Percentiles rank a stretch among this genome's conserved stretches.
Conservation (phyloP, 2,888 invertebrate species). For the Papilio gigon region DNA sequence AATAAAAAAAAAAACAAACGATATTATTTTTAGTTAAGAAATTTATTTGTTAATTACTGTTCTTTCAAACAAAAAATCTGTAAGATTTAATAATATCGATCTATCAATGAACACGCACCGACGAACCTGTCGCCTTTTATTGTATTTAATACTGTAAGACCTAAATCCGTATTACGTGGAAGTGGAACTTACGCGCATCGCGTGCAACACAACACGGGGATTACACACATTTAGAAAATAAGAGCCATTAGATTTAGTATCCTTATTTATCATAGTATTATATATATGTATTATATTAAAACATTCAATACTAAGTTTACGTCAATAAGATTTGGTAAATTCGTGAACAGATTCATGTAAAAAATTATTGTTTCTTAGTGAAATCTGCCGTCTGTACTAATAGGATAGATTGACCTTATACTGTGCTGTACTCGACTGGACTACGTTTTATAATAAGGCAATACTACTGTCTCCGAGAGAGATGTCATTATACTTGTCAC, state of each 20-base stretch:
- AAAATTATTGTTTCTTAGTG: background rate
- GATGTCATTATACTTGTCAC: no score
- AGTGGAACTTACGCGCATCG: slow-evolving; percentile 71
- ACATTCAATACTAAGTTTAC: background rate
- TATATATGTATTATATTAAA: background rate
- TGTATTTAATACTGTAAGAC: slow-evolving; percentile 69
- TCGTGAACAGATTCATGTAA: background rate
- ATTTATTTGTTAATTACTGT: background rate
- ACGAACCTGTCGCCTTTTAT: slow-evolving; percentile 69
- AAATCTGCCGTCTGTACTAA: no score
- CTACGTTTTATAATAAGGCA: no score
- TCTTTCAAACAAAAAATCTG: background rate
- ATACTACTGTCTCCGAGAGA: no score
- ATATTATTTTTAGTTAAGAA: no score
- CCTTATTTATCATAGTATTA: no score
- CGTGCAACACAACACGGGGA: slow-evolving; percentile 63
- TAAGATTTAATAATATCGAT: slow-evolving; percentile 77
- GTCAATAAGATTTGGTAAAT: background rate
- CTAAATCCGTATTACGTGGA: slow-evolving; percentile 79
- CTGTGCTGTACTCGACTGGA: no score
- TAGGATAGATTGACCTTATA: no score
- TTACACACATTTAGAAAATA: slow-evolving; percentile 49
- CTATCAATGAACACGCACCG: slow-evolving; percentile 74
- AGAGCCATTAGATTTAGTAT: slow-evolving; percentile 3
- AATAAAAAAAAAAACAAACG: no score